Evolutionary conservation across 2,113 vertebrate species (phyloP).

Genomic region (Anser cygnoides): DNA sequence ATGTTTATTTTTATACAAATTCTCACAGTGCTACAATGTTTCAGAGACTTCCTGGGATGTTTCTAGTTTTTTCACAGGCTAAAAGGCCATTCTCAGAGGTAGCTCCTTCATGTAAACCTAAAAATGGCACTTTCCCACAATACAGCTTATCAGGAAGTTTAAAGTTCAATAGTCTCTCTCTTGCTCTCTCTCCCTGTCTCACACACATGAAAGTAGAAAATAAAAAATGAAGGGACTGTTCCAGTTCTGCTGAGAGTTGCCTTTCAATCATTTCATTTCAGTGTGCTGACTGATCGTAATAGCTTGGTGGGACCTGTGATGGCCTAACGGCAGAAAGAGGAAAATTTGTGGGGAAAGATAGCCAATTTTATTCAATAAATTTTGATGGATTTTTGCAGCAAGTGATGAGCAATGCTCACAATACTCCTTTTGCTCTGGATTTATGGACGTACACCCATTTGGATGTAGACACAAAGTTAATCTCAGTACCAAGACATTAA

Average conservation of each 20-base stretch:
- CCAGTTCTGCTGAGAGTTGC: conserved; percentile 47
- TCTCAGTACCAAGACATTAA: neutral
- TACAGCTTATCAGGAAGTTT: conserved; percentile 81
- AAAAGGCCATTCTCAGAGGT: conserved; percentile 87
- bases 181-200: conserved; percentile 57
- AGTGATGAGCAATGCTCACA: neutral
- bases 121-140: conserved; percentile 90
- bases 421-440: neutral
- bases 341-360: neutral
- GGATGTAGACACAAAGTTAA: neutral
- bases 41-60: conserved; percentile 85
- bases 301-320: neutral
- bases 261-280: conserved; percentile 16
- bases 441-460: neutral
- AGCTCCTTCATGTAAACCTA: conserved; percentile 87
- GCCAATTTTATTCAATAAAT: neutral
- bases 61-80: conserved; percentile 84
- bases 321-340: neutral
- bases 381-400: neutral
- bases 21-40: conserved; percentile 85
- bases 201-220: conserved; percentile 59
- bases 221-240: conserved; percentile 68
- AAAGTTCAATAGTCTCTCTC: conserved; percentile 80
- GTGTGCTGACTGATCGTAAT: neutral
- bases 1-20: conserved; percentile 89